phyloP scores from a whole-genome alignment of 2,113 vertebrate genomes.

The Mungos mungo region DNA sequence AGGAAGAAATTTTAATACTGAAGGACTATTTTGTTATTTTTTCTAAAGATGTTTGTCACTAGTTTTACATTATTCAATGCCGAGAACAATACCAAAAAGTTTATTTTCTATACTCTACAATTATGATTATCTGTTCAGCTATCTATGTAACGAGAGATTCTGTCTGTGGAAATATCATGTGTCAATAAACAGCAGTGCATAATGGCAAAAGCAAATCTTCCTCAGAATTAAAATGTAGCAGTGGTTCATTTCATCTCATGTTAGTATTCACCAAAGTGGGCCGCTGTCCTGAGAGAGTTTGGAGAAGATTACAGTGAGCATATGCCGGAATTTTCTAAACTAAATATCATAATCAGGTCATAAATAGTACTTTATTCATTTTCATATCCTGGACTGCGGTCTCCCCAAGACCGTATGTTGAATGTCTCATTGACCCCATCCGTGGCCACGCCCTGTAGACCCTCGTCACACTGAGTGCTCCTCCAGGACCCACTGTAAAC shows the following conservation, averaged over 20 bases:
- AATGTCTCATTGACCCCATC: background rate
- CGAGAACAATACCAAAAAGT: conserved; percentile 42
- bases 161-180: conserved; percentile 47
- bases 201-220: conserved; percentile 39
- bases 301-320: background rate
- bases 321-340: background rate
- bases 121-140: conserved; percentile 39
- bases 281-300: background rate
- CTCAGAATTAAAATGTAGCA: background rate
- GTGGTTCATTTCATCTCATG: background rate
- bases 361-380: background rate
- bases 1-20: conserved; percentile 64
- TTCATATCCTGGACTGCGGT: background rate
- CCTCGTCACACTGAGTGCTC: background rate
- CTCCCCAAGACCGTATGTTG: background rate
- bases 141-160: conserved; percentile 58
- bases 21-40: conserved; percentile 73
- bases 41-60: conserved; percentile 68
- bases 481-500: background rate
- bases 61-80: conserved; percentile 65
- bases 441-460: background rate
- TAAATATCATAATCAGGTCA: background rate
- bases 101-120: conserved; percentile 69
- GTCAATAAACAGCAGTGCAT: conserved; percentile 56
- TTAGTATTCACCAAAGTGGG: background rate